Conservation (phyloP, 2,113 vertebrate genomes). For the Xenopus laevis region DNA sequence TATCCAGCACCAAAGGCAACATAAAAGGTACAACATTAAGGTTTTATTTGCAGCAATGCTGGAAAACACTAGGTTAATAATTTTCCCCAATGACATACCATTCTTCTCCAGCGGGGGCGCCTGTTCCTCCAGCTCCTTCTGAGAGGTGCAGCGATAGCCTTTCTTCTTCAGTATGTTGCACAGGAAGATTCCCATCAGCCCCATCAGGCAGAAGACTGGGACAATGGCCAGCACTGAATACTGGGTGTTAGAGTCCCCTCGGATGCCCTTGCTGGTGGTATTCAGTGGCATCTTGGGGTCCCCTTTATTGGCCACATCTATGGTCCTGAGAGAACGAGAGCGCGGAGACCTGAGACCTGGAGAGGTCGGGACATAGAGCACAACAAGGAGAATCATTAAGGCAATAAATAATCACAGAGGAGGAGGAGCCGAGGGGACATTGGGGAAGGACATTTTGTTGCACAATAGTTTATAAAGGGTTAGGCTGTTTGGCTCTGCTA, state of each 20-base stretch:
- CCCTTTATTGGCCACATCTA: slow-evolving; percentile 18
- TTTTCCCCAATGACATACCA: slow-evolving; percentile 59
- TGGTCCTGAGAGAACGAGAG: slow-evolving; percentile 44
- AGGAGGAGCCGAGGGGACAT: no score
- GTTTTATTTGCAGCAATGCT: no score
- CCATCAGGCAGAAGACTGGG: slow-evolving; percentile 84
- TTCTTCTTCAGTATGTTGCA: slow-evolving; percentile 93
- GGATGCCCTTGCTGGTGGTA: slow-evolving; percentile 59
- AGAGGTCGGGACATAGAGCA: no score
- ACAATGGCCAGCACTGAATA: slow-evolving; percentile 85
- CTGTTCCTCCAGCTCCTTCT: slow-evolving; percentile 72
- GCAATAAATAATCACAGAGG: no score
- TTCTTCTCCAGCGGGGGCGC: slow-evolving; percentile 59
- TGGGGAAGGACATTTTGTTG: no score
- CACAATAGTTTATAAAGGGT: no score
- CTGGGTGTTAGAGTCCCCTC: slow-evolving; percentile 74
- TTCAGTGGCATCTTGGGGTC: slow-evolving; percentile 53
- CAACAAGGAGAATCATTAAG: no score
- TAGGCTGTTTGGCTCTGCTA: no score
- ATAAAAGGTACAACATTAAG: no score
- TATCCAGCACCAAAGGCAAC: no score
- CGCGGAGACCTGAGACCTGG: slow-evolving; percentile 14
- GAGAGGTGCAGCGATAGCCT: slow-evolving; percentile 80
- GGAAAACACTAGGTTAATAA: no score
- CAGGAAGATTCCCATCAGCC: slow-evolving; percentile 86